Percentiles rank a stretch among this genome's conserved stretches.
Conservation (phyloP, 2,888 invertebrate genomes). For the Xestia xanthographa region DNA sequence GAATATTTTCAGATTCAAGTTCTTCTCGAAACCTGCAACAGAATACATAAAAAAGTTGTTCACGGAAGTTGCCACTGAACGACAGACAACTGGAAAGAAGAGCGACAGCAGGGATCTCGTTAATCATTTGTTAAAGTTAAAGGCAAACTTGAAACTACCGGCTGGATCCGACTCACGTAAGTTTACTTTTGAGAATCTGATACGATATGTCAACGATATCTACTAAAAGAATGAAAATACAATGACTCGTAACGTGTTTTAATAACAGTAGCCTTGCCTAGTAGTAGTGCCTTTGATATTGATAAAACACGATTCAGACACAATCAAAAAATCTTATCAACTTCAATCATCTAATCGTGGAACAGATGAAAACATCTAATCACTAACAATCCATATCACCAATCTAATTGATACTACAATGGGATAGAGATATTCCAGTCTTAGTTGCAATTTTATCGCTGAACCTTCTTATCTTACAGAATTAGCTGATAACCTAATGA, state of each 20-base stretch:
- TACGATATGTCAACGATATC: not conserved
- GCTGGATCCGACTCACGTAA: conserved; percentile 73
- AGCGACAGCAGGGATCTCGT: conserved; percentile 80
- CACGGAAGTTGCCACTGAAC: conserved; percentile 75
- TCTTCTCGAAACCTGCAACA: conserved; percentile 80
- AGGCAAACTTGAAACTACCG: conserved; percentile 79
- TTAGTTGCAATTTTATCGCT: conserved; percentile 5
- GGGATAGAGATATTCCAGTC: too few species aligned
- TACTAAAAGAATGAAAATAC: not conserved
- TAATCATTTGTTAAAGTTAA: conserved; percentile 80
- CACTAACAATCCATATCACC: not conserved
- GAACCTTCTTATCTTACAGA: conserved; percentile 68
- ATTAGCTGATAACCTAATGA: conserved; percentile 80
- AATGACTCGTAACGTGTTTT: not conserved
- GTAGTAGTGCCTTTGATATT: not conserved
- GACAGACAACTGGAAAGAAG: conserved; percentile 68
- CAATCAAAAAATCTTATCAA: not conserved
- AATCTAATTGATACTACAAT: not conserved
- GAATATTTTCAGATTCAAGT: conserved; percentile 74
- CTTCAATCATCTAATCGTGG: conserved; percentile 6
- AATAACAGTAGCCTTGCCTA: not conserved
- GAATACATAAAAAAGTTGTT: conserved; percentile 80
- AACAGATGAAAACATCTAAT: conserved; percentile 10
- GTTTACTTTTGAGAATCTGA: conserved; percentile 33
- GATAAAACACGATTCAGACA: not conserved